Base-by-base conservation (phyloP, 2,888 invertebrate genomes). In the Cheiracanthium punctorium region DNA sequence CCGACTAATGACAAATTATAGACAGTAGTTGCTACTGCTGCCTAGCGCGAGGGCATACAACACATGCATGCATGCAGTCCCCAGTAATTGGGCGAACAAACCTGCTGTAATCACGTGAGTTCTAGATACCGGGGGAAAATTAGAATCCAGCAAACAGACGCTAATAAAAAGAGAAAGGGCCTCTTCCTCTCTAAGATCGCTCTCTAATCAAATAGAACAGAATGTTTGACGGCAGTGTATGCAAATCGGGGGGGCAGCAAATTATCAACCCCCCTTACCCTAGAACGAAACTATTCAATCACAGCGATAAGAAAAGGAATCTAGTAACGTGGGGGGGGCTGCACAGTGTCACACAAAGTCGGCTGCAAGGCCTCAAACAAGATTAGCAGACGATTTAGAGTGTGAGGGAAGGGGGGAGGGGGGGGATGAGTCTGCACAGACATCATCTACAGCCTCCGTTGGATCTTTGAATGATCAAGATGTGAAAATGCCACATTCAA, bases 121-220 rank as follows among this genome's bases (percentile, higher is more conserved):
- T 72, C 72, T 71, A 58, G 76, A 72, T 73, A 73, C 76, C n/a
- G n/a, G n/a, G 82, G 82, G 75, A 77, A 85, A 85, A 85, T 85
- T 85, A 85, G 84, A 85, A 69, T 74, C 69, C 28, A 48, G 77
- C 77, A 69, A 70, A 74, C 75, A 76, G 65, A 75, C 43, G 84
- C 77, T 84, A 84, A 84, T 84, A 84, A 84, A 85, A 85, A 85
- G 74, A 85, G 58, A 43, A 28, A 24, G 12, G 69, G n/a, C n/a
- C n/a, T n/a, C 76, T 28, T 33, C 29, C 73, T 41, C 71, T 29
- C 24, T 48, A 64, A 82, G 76, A 72, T 84, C 85, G 79, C 58
- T 58, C 82, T 86, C 85, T 86, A 86, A 86, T 86, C 85, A 86
- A 86, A 86, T 86, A 86, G 85, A 86, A 80, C 80, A 80, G 85